A percentile compares a stretch with the other conserved stretches of the same genome.
phyloP scores from a whole-genome alignment of 2,113 vertebrate genomes.

The Cavia aperea region DNA sequence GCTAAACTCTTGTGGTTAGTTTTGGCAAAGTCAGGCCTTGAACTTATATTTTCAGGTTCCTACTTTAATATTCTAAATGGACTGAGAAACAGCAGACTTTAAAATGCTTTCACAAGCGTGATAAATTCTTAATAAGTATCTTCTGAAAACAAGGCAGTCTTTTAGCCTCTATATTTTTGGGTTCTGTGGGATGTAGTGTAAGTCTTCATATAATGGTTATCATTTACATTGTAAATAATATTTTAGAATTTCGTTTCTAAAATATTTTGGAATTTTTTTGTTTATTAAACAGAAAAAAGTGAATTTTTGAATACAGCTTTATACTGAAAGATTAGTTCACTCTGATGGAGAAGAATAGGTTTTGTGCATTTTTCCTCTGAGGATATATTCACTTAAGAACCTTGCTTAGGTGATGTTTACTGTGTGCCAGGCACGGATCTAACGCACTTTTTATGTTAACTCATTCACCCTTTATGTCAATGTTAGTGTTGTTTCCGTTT shows the following conservation, averaged over 20 bases:
- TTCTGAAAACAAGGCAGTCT: neutral
- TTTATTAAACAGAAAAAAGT: slow-evolving; percentile 29
- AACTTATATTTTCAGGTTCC: neutral
- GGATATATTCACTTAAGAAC: neutral
- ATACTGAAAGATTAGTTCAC: neutral
- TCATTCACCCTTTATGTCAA: neutral
- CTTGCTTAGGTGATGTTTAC: neutral
- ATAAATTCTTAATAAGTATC: slow-evolving; percentile 13
- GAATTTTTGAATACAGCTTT: neutral
- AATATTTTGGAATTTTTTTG: slow-evolving; percentile 1
- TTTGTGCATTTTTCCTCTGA: neutral
- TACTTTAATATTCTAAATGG: neutral
- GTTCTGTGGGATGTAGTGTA: neutral
- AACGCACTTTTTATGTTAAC: neutral
- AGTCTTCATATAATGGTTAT: neutral
- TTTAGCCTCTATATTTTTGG: neutral
- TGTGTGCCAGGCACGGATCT: neutral
- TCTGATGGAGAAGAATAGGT: neutral
- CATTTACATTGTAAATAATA: slow-evolving; percentile 4
- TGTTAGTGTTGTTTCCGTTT: neutral
- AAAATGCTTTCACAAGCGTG: neutral
- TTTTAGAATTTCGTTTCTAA: slow-evolving; percentile 8
- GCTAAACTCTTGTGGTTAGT: neutral
- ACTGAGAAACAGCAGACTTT: neutral
- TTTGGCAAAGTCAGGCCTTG: neutral